These are phyloP conservation scores for Spisula subtruncata DNA, from an alignment of 2,888 invertebrate genomes.

Conservation along the genomic window DNA sequence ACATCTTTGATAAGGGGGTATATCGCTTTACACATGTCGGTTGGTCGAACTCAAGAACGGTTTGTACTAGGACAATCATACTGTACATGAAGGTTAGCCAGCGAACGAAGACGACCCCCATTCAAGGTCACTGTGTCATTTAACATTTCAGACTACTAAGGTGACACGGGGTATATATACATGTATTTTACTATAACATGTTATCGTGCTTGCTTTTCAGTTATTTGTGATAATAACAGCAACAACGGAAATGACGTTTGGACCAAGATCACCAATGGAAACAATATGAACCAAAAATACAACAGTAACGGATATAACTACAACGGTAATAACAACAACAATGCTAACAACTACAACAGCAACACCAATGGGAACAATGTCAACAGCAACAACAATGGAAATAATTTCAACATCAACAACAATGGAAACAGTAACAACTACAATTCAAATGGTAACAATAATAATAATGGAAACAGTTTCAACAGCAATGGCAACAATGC, in stretches of 20 bases:
- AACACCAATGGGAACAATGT: conserved; percentile 20
- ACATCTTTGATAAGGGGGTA: too few relatives aligned
- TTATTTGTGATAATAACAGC: not conserved
- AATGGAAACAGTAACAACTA: conserved; percentile 46
- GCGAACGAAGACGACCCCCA: too few relatives aligned
- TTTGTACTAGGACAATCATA: too few relatives aligned
- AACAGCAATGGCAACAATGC: conserved; percentile 24
- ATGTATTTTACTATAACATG: too few relatives aligned
- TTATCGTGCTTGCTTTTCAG: too few relatives aligned
- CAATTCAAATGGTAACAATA: conserved; percentile 26
- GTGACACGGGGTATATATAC: too few relatives aligned
- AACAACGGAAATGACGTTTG: conserved; percentile 13
- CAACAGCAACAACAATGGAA: conserved; percentile 43
- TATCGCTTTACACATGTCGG: too few relatives aligned
- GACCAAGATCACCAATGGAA: not conserved
- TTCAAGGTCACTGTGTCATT: too few relatives aligned
- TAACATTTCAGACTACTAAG: too few relatives aligned
- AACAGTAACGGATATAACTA: not conserved
- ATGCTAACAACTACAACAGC: conserved; percentile 38
- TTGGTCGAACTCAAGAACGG: too few relatives aligned
- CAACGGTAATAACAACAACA: not conserved
- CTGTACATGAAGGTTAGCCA: too few relatives aligned
- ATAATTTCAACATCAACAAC: conserved; percentile 33
- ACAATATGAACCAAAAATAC: not conserved
- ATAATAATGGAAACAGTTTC: conserved; percentile 38